Evolutionary conservation across 2,888 invertebrate genomes (phyloP).

Genomic region (Nymphalis polychloros): DNA sequence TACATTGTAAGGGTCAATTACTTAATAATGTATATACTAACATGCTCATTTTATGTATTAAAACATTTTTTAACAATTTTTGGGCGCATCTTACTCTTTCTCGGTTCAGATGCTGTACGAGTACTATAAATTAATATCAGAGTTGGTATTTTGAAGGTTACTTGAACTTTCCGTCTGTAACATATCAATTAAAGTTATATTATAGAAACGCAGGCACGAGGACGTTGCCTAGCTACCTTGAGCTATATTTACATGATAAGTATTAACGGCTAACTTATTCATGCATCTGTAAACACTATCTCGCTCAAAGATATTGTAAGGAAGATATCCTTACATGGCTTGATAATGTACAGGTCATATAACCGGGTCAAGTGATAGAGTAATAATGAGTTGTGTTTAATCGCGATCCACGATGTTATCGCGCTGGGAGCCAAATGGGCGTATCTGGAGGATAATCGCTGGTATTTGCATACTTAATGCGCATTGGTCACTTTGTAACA

Average conservation of each 20-base stretch:
- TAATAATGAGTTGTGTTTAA: constrained; percentile 52
- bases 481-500: constrained; percentile 25
- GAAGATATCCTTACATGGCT: constrained; percentile 29
- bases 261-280: constrained; percentile 11
- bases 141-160: too few species aligned
- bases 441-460: constrained; percentile 48
- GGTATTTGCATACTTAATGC: constrained; percentile 56
- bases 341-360: constrained; percentile 35
- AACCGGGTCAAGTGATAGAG: constrained; percentile 45
- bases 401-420: constrained; percentile 47
- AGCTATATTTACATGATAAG: constrained; percentile 2
- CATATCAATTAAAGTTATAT: neutral
- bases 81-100: too few species aligned
- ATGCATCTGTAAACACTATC: constrained; percentile 16
- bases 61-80: too few species aligned
- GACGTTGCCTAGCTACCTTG: neutral
- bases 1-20: too few species aligned
- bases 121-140: too few species aligned
- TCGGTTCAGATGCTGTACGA: too few species aligned
- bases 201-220: neutral
- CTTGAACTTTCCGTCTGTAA: neutral
- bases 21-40: too few species aligned
- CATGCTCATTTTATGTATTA: too few species aligned
- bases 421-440: constrained; percentile 46
- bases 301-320: constrained; percentile 29